Evolutionary conservation across 2,113 vertebrate species (phyloP).

Genomic region (Varanus komodoensis): DNA sequence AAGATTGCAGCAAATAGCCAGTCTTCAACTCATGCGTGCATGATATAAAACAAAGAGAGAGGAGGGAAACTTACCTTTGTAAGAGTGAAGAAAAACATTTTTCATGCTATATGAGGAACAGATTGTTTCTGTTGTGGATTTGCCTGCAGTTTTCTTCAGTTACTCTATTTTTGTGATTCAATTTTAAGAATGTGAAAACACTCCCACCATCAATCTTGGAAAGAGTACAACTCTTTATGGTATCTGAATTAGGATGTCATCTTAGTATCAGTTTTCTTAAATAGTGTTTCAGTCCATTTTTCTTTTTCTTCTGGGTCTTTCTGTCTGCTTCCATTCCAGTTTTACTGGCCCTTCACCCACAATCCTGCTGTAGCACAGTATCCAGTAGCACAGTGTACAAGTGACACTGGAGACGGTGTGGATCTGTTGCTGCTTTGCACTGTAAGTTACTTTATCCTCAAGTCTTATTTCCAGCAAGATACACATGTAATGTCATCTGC

Average conservation of each 20-base stretch:
- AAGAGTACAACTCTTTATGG: slow-evolving; percentile 66
- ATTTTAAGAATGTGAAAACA: slow-evolving; percentile 57
- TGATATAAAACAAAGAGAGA: rapidly evolving
- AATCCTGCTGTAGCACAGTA: slow-evolving; percentile 35
- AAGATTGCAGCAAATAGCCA: background rate
- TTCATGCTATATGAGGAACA: slow-evolving; percentile 16
- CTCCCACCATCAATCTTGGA: slow-evolving; percentile 69
- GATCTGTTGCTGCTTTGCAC: slow-evolving; percentile 28
- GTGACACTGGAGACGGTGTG: slow-evolving; percentile 7
- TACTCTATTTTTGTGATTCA: slow-evolving; percentile 52
- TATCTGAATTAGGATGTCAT: slow-evolving; percentile 66
- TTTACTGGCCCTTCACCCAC: slow-evolving; percentile 28
- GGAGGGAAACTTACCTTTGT: background rate
- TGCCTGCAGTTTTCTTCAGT: slow-evolving; percentile 55
- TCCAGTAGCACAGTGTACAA: slow-evolving; percentile 27
- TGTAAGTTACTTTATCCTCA: slow-evolving; percentile 29
- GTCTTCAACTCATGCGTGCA: background rate
- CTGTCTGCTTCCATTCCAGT: slow-evolving; percentile 41
- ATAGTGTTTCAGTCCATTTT: background rate
- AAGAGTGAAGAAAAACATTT: background rate
- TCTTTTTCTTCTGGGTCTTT: slow-evolving; percentile 13
- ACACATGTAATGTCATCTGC: background rate
- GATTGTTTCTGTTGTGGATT: slow-evolving; percentile 50
- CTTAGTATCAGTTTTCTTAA: slow-evolving; percentile 63
- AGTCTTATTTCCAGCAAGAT: background rate